Conservation (phyloP, 1,140 invertebrate genomes). For the Philopotamus ludificatus region DNA sequence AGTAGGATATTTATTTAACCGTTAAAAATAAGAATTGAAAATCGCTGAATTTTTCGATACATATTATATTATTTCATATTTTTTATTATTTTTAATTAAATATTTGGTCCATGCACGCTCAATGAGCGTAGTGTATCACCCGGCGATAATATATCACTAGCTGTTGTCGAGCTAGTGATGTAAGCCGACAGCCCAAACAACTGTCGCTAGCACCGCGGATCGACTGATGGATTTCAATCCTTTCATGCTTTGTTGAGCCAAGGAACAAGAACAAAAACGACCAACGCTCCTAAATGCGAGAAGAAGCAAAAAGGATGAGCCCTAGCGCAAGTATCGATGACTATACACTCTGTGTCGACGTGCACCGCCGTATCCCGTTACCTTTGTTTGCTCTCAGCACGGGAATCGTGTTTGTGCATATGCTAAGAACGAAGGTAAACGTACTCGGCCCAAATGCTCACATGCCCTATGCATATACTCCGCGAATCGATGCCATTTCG, state of each 20-base stretch:
- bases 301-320: not conserved
- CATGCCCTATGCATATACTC: no score
- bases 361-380: slow-evolving; percentile 15
- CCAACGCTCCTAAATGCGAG: not conserved
- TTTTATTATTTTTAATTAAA: no score
- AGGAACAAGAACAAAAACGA: not conserved
- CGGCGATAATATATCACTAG: slow-evolving; percentile 14
- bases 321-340: not conserved
- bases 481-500: no score
- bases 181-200: slow-evolving; percentile 20
- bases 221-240: slow-evolving; percentile 4
- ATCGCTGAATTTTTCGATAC: no score
- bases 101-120: not conserved
- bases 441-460: not conserved
- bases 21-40: no score
- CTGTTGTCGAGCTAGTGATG: slow-evolving; percentile 6
- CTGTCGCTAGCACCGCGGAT: slow-evolving; percentile 1
- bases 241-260: not conserved
- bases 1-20: no score
- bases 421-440: slow-evolving; percentile 19
- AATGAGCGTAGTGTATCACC: slow-evolving; percentile 6
- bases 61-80: no score
- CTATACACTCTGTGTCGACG: not conserved
- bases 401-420: slow-evolving; percentile 25
- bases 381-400: not conserved